Evolutionary conservation across 2,888 invertebrate species (phyloP).

Genomic region (Aphodius sticticus): DNA sequence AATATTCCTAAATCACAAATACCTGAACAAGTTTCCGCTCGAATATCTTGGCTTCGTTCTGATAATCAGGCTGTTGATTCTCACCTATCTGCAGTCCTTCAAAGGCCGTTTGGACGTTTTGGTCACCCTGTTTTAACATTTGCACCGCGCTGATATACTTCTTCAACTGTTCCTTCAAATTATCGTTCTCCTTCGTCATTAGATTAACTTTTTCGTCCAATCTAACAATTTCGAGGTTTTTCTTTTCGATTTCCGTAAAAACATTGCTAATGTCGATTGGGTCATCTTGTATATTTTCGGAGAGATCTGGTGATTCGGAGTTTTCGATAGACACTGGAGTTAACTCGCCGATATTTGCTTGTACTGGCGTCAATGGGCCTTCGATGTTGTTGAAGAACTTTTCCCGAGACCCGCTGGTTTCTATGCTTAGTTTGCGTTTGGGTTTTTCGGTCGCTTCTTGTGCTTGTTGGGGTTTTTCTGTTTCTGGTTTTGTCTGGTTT

Average conservation of each 20-base stretch:
- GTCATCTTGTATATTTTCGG: constrained; percentile 54
- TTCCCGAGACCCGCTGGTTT: constrained; percentile 54
- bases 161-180: constrained; percentile 82
- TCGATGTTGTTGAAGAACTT: constrained; percentile 49
- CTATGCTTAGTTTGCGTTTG: constrained; percentile 51
- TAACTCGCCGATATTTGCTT: constrained; percentile 60
- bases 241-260: constrained; percentile 54
- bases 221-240: constrained; percentile 55
- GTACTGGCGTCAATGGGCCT: constrained; percentile 61
- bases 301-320: constrained; percentile 50
- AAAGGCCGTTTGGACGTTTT: constrained; percentile 54
- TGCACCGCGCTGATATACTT: constrained; percentile 91
- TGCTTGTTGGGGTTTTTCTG: constrained; percentile 31
- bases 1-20: constrained; percentile 48
- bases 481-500: constrained; percentile 22
- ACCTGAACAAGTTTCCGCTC: constrained; percentile 85
- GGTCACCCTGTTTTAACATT: constrained; percentile 69
- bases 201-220: constrained; percentile 52
- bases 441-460: constrained; percentile 37
- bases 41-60: constrained; percentile 79
- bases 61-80: constrained; percentile 60
- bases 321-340: constrained; percentile 60
- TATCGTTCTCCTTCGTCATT: constrained; percentile 77
- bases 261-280: constrained; percentile 57
- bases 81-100: constrained; percentile 55